Conservation (phyloP, 2,113 vertebrate species). For the Serranochromis macrocephalus region DNA sequence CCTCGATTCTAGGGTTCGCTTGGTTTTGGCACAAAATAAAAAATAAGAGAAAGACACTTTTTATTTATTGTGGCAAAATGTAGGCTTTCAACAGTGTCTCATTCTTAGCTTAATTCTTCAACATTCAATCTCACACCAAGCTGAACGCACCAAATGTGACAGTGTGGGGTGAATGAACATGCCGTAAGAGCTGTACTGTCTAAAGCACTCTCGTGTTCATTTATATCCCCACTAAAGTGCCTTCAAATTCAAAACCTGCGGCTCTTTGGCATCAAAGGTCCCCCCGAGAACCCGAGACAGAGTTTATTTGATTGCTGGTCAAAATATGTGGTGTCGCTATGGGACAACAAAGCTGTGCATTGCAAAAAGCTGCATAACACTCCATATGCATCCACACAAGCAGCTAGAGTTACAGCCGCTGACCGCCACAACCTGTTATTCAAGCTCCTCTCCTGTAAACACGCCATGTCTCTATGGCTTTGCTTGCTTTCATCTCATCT, state of each 20-base stretch:
- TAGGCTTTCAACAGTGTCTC: not conserved
- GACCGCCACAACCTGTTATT: conserved; percentile 43
- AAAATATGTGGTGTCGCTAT: conserved; percentile 45
- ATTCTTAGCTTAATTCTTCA: not conserved
- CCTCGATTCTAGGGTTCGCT: not conserved
- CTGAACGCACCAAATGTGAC: not conserved
- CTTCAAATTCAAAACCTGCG: not conserved
- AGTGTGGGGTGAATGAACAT: not conserved
- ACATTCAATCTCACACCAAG: not conserved
- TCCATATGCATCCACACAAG: conserved; percentile 23
- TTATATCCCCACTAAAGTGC: not conserved
- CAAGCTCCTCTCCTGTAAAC: conserved; percentile 47
- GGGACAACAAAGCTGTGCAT: conserved; percentile 41
- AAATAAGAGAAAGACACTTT: not conserved
- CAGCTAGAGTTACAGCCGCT: conserved; percentile 42
- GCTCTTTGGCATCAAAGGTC: conserved; percentile 14
- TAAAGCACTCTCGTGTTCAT: not conserved
- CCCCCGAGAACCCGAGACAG: conserved; percentile 3
- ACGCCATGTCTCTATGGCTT: conserved; percentile 16
- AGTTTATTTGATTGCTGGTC: conserved; percentile 52
- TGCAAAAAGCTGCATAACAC: not conserved
- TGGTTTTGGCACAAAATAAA: not conserved
- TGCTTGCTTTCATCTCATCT: conserved; percentile 47
- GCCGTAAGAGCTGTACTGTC: not conserved
- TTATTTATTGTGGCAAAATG: not conserved